Percentiles rank a stretch among this genome's conserved stretches.
Evolutionary conservation across 2,888 invertebrate species (phyloP).

Genomic region (Drosophila koepferae): DNA sequence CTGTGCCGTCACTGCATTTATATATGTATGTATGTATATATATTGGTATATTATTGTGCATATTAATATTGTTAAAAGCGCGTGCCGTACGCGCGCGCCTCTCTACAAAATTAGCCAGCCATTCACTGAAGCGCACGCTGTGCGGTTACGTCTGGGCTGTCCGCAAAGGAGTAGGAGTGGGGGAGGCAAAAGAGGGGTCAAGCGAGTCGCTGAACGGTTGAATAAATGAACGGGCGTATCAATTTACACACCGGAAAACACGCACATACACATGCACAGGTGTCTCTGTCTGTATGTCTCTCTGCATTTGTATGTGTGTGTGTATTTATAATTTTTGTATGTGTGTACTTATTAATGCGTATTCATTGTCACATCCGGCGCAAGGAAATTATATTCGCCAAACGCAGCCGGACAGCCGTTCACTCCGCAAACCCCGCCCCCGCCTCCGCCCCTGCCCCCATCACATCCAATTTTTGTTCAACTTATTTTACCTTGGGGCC

Average conservation of each 20-base stretch:
- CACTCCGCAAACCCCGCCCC: not conserved
- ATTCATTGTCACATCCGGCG: slow-evolving; percentile 82
- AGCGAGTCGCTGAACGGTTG: slow-evolving; percentile 34
- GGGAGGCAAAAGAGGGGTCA: not conserved
- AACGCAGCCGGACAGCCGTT: slow-evolving; percentile 31
- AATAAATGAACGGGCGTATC: slow-evolving; percentile 63
- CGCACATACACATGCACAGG: slow-evolving; percentile 12
- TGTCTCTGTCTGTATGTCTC: slow-evolving; percentile 4
- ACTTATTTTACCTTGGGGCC: slow-evolving; percentile 25
- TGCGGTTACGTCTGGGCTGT: slow-evolving; percentile 36
- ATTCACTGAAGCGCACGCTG: slow-evolving; percentile 58
- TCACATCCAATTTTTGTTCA: not conserved
- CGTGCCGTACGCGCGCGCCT: slow-evolving; percentile 44
- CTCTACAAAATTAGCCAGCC: slow-evolving; percentile 74
- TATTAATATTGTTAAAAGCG: slow-evolving; percentile 78
- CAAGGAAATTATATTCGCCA: slow-evolving; percentile 77
- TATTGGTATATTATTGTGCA: slow-evolving; percentile 58
- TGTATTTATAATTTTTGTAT: slow-evolving; percentile 19
- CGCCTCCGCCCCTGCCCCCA: not conserved
- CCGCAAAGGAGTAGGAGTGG: not conserved
- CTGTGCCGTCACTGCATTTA: slow-evolving; percentile 39
- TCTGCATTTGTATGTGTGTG: slow-evolving; percentile 33
- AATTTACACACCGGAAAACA: slow-evolving; percentile 77
- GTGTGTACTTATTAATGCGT: slow-evolving; percentile 77
- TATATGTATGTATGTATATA: not conserved